Evolutionary conservation across 2,797 vertebrate genomes (phyloP).

Genomic region (Schizopygopsis pylzovi): DNA sequence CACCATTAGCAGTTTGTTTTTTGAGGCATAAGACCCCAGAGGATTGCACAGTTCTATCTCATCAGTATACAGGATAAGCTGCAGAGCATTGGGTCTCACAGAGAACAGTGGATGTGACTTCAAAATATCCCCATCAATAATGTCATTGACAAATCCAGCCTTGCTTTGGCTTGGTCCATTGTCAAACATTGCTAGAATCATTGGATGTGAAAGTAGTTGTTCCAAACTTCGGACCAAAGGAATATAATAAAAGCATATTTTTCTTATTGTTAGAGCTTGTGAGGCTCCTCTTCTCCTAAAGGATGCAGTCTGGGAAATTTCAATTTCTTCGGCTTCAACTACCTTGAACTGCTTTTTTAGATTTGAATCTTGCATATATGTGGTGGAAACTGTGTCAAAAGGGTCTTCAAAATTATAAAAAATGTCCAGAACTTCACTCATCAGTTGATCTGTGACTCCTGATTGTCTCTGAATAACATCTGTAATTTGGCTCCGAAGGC

Average conservation of each 20-base stretch:
- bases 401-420: slow-evolving; percentile 36
- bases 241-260: slow-evolving; percentile 54
- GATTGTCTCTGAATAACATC: slow-evolving; percentile 46
- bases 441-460: slow-evolving; percentile 49
- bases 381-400: slow-evolving; percentile 55
- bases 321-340: slow-evolving; percentile 57
- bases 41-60: too few species aligned
- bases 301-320: slow-evolving; percentile 42
- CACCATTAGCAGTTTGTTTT: too few species aligned
- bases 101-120: slow-evolving; percentile 61
- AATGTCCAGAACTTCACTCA: slow-evolving; percentile 46
- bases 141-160: slow-evolving; percentile 53
- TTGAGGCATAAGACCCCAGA: too few species aligned
- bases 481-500: slow-evolving; percentile 20
- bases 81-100: slow-evolving; percentile 50
- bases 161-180: slow-evolving; percentile 38
- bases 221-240: slow-evolving; percentile 59
- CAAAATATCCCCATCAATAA: slow-evolving; percentile 58
- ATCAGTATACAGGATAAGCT: slow-evolving; percentile 18
- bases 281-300: slow-evolving; percentile 39
- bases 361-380: slow-evolving; percentile 49
- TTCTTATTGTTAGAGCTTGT: slow-evolving; percentile 32
- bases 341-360: slow-evolving; percentile 51
- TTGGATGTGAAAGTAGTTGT: slow-evolving; percentile 59
- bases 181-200: slow-evolving; percentile 54